phyloP scores from a whole-genome alignment of 1,140 invertebrate genomes.

The Drosophila willistoni region DNA sequence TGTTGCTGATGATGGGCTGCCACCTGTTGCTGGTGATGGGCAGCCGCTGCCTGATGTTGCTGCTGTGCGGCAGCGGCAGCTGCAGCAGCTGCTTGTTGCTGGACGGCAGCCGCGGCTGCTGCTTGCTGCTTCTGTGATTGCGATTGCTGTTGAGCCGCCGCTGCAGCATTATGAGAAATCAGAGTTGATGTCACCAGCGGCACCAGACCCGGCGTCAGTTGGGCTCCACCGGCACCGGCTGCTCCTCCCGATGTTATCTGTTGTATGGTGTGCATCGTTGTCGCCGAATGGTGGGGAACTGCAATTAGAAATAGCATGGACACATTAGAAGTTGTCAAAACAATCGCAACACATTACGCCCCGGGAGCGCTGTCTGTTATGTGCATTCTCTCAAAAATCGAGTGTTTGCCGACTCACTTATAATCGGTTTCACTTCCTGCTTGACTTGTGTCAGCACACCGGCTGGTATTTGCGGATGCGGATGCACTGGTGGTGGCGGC shows the following conservation, averaged over 20 bases:
- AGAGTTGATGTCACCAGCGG: constrained; percentile 79
- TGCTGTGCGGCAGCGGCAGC: constrained; percentile 57
- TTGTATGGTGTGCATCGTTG: constrained; percentile 81
- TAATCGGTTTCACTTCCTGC: constrained; percentile 82
- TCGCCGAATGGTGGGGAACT: constrained; percentile 78
- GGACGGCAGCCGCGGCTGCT: constrained; percentile 43
- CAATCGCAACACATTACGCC: not conserved
- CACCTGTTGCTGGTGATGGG: constrained; percentile 64
- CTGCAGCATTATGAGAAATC: constrained; percentile 74
- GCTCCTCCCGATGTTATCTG: constrained; percentile 79
- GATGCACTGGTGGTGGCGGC: constrained; percentile 81
- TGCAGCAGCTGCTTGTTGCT: constrained; percentile 63
- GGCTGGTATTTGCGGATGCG: constrained; percentile 82
- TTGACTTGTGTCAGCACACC: constrained; percentile 81
- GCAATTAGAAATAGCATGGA: constrained; percentile 39
- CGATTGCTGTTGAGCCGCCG: constrained; percentile 56
- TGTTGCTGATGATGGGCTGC: constrained; percentile 64
- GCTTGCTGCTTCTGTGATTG: constrained; percentile 71
- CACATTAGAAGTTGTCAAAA: constrained; percentile 29
- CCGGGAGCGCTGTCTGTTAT: constrained; percentile 1
- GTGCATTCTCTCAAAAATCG: constrained; percentile 23
- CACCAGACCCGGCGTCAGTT: constrained; percentile 73
- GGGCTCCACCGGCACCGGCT: constrained; percentile 58
- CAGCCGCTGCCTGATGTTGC: constrained; percentile 65
- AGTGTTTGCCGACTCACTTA: constrained; percentile 75